Percentiles rank a stretch among this genome's conserved stretches.
These are phyloP conservation scores for Lochmaea capreae DNA, from an alignment of 2,888 invertebrate genomes.

Conservation along the genomic window DNA sequence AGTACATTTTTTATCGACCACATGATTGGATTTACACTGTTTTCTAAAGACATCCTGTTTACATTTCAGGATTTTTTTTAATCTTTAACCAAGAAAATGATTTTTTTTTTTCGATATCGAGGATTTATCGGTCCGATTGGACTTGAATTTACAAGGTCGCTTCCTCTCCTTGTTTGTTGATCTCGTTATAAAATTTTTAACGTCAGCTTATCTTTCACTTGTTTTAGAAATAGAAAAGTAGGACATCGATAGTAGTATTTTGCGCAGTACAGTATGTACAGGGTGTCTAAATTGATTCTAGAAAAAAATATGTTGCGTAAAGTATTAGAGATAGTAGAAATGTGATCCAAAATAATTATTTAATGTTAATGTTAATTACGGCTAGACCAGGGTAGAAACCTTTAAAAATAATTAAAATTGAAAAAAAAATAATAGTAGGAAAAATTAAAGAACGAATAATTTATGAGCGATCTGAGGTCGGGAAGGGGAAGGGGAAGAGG, in stretches of 20 bases:
- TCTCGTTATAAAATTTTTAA: background rate
- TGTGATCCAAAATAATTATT: too few species aligned
- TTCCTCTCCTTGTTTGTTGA: background rate
- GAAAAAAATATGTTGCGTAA: too few species aligned
- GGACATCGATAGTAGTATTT: background rate
- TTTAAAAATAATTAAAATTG: too few species aligned
- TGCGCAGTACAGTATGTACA: background rate
- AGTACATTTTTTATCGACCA: background rate
- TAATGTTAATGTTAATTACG: too few species aligned
- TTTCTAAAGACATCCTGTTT: background rate
- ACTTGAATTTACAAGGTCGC: background rate
- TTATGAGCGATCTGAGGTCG: too few species aligned
- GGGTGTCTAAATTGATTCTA: too few species aligned
- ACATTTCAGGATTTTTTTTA: background rate
- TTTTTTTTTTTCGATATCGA: constrained; percentile 3
- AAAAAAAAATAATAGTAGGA: too few species aligned
- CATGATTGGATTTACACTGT: background rate
- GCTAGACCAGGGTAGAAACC: too few species aligned
- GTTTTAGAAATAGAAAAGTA: background rate
- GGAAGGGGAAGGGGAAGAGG: too few species aligned
- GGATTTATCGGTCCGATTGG: background rate
- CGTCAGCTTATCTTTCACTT: background rate
- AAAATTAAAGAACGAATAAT: too few species aligned
- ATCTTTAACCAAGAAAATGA: background rate
- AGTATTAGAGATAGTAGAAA: too few species aligned